Conservation (phyloP, 2,113 vertebrate genomes). For the Melospiza melodia region DNA sequence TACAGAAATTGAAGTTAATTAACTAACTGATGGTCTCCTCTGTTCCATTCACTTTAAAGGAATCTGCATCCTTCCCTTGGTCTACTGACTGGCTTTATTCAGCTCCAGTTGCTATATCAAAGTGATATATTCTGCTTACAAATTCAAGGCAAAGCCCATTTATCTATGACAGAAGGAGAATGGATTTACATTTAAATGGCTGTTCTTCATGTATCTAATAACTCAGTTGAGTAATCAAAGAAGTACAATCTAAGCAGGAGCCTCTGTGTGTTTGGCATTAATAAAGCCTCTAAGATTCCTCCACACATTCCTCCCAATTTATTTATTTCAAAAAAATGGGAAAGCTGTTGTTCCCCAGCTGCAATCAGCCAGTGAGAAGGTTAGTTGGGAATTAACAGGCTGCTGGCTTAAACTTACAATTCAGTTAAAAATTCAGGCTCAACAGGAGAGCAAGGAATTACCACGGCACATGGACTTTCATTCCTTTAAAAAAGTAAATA, state of each 20-base stretch:
- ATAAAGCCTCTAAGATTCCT: neutral
- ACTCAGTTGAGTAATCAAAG: constrained; percentile 46
- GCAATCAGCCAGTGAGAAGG: neutral
- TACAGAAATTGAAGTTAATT: constrained; percentile 59
- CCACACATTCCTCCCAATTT: neutral
- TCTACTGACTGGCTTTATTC: constrained; percentile 16
- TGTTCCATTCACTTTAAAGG: neutral
- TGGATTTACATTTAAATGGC: constrained; percentile 54
- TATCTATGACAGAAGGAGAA: constrained; percentile 3
- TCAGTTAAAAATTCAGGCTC: neutral
- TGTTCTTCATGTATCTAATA: constrained; percentile 43
- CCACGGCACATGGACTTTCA: neutral
- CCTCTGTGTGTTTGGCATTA: neutral
- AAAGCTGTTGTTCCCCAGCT: neutral
- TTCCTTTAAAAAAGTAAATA: neutral
- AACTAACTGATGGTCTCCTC: neutral
- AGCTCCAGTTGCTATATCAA: neutral
- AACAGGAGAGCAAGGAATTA: neutral
- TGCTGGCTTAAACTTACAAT: neutral
- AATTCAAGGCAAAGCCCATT: constrained; percentile 49
- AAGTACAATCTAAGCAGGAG: neutral
- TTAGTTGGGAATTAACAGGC: neutral
- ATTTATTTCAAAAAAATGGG: neutral
- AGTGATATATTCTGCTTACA: constrained; percentile 37
- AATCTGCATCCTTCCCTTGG: neutral